Conservation (phyloP, 2,888 invertebrate species). For the Perdita meconis region DNA sequence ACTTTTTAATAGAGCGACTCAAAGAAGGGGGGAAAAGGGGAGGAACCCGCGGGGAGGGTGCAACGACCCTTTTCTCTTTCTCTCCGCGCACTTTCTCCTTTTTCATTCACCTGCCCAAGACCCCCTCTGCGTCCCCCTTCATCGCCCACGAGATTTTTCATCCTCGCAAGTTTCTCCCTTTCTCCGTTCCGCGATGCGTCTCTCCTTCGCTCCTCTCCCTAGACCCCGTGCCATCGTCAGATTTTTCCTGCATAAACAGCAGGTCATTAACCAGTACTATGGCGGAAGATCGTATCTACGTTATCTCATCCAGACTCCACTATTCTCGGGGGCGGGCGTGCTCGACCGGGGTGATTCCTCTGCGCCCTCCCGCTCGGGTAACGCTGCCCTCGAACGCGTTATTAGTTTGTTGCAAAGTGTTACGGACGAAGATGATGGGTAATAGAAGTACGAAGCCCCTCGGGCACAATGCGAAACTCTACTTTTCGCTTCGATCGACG, state of each 20-base stretch:
- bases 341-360: slow-evolving; percentile 44
- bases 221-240: slow-evolving; percentile 44
- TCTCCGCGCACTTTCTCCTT: slow-evolving; percentile 20
- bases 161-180: slow-evolving; percentile 28
- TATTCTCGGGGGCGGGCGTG: slow-evolving; percentile 37
- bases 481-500: too few species aligned
- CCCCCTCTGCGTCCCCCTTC: neutral
- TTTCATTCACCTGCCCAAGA: slow-evolving; percentile 3
- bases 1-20: slow-evolving; percentile 78
- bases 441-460: slow-evolving; percentile 15
- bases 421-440: slow-evolving; percentile 22
- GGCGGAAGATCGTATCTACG: slow-evolving; percentile 76
- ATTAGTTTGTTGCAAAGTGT: slow-evolving; percentile 46
- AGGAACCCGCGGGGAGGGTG: too few species aligned
- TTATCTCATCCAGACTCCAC: slow-evolving; percentile 71
- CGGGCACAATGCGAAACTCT: too few species aligned
- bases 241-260: slow-evolving; percentile 80
- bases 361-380: slow-evolving; percentile 38
- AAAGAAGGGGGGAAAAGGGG: slow-evolving; percentile 35
- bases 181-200: slow-evolving; percentile 21
- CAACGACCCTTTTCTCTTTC: slow-evolving; percentile 51
- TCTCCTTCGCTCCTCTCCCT: too few species aligned
- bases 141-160: slow-evolving; percentile 11
- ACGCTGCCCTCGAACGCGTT: slow-evolving; percentile 39
- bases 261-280: slow-evolving; percentile 77